Evolutionary conservation across 53 echinoderm and acorn worm species (phyloP), one percentile per base, ranked within the genome.

Genomic region (Paracentrotus lividus): DNA sequence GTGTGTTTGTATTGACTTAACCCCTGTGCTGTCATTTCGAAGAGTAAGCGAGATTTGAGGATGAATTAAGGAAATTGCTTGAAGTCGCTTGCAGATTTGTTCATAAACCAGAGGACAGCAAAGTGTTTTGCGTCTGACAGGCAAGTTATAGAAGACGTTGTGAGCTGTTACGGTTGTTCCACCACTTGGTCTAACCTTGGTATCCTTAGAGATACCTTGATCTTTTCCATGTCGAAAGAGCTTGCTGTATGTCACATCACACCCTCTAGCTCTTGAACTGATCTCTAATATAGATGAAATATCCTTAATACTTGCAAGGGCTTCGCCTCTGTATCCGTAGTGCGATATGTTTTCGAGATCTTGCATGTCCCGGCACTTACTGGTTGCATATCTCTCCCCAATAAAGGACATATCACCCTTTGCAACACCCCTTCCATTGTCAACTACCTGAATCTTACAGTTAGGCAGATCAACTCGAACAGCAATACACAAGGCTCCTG

Each of bases 291-390:
- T 91, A 44, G 97, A 95, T 15, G 99, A 94, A 81, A 99, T 89
- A 38, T 97, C 95, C 64, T 85, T 93, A 12, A 99, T 95, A 93
- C 97, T 99, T 10, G 99, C 96, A 55, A 99, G 92, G 26, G 97
- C 96, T 88, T 99, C 99, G 36, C 99, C 99, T 85, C 99, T 92
- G 84, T 95, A 99, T 26, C 99, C 99, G 96, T 96, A 97, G 55
- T 90, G 88, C 65, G 94, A 66, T 26, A 97, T 85, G 26, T 93
- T 93, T 18, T 96, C 95, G 52, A 97, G 84, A 77, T 97, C 99
- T 85, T 96, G 77, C 31, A 96, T 60, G 44, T 93, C 49, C 85
- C 96, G 96, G 94, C 97, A 97, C 94, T 99, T 99, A 68, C 99
- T 99, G 47, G 99, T 99, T 29, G 96, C 94, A 75, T 99, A 99